Percentiles rank a stretch among this genome's conserved stretches.
Conservation (phyloP, 2,113 vertebrate genomes). For the Azemiops feae region DNA sequence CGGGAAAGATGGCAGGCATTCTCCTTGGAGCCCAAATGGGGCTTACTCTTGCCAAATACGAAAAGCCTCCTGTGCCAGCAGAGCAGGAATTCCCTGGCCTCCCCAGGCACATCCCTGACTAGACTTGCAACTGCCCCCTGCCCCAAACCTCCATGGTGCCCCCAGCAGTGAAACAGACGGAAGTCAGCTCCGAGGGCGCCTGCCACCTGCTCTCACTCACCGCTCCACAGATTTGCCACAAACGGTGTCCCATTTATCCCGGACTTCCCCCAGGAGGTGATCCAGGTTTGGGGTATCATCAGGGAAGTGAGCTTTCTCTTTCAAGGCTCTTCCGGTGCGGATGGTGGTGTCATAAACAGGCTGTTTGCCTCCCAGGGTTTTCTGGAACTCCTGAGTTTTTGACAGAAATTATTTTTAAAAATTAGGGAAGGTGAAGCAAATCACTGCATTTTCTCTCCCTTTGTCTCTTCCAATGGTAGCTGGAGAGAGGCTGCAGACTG, state of each 20-base stretch:
- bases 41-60: no score
- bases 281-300: constrained; percentile 91
- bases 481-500: background rate
- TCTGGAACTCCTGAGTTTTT: constrained; percentile 90
- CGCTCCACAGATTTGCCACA: constrained; percentile 98
- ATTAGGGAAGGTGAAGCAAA: background rate
- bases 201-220: constrained; percentile 59
- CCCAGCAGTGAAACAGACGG: background rate
- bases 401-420: background rate
- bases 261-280: constrained; percentile 89
- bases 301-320: constrained; percentile 88
- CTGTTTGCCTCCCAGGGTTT: constrained; percentile 93
- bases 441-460: background rate
- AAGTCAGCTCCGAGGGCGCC: no score
- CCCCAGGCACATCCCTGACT: no score
- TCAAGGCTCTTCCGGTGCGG: constrained; percentile 89
- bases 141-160: no score
- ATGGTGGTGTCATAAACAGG: constrained; percentile 96
- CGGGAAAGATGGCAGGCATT: background rate
- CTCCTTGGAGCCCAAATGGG: background rate
- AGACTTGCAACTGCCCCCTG: background rate
- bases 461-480: background rate
- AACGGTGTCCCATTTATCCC: constrained; percentile 98
- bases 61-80: background rate
- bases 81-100: background rate